Percentiles rank a stretch among this genome's conserved stretches.
These are phyloP conservation scores for Macrotis lagotis DNA, from an alignment of 2,113 vertebrate genomes.

Conservation along the genomic window DNA sequence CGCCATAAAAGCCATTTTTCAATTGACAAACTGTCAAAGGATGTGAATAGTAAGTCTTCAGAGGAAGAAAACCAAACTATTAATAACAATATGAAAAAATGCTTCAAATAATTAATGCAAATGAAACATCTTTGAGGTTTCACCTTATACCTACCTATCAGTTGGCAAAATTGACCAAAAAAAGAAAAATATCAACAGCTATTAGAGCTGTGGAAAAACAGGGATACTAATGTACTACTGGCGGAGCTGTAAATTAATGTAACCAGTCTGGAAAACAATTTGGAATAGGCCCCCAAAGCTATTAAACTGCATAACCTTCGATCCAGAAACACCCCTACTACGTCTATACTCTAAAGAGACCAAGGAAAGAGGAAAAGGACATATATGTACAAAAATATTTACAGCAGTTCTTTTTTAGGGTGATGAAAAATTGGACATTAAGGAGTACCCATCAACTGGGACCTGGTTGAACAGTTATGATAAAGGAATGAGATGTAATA, in stretches of 20 bases:
- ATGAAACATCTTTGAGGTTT: neutral
- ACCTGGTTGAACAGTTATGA: neutral
- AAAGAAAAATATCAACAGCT: too few relatives aligned
- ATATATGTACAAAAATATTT: neutral
- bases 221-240: neutral
- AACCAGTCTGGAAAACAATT: neutral
- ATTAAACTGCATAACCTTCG: neutral
- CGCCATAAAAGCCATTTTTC: too few relatives aligned
- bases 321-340: neutral
- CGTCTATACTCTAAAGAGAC: too few relatives aligned
- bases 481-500: neutral
- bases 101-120: neutral
- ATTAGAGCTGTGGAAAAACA: neutral
- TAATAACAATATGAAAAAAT: neutral
- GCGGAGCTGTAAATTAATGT: neutral
- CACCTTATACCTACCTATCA: neutral
- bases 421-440: neutral
- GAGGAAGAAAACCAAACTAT: too few relatives aligned
- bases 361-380: too few relatives aligned
- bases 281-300: neutral
- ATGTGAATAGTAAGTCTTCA: neutral
- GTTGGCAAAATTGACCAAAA: neutral
- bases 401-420: neutral
- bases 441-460: neutral
- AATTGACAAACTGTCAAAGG: neutral